Evolutionary conservation across 2,888 invertebrate species (phyloP).

Genomic region (Ceraclea dissimilis): DNA sequence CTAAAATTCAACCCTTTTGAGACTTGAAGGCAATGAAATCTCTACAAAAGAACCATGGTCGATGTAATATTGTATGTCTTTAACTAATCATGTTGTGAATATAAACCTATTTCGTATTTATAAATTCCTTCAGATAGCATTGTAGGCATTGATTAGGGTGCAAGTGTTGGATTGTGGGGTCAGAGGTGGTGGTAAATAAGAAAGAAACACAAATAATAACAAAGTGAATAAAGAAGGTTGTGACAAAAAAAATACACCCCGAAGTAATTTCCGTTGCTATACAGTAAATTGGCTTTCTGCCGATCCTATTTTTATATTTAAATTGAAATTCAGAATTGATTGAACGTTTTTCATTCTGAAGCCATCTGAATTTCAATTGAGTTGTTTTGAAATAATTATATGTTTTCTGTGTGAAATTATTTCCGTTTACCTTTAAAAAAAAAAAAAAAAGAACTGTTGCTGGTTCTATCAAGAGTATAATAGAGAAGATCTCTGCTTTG

Average conservation of each 20-base stretch:
- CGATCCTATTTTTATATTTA: constrained; percentile 33
- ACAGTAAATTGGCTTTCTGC: constrained; percentile 45
- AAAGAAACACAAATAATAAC: constrained; percentile 18
- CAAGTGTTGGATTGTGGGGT: constrained; percentile 4
- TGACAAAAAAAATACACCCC: constrained; percentile 38
- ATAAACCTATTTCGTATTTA: no score
- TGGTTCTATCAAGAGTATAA: no score
- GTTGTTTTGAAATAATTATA: constrained; percentile 4
- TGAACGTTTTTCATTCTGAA: constrained; percentile 45
- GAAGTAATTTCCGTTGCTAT: constrained; percentile 52
- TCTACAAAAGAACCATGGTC: no score
- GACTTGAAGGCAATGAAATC: no score
- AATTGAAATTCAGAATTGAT: constrained; percentile 54
- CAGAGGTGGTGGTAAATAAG: constrained; percentile 18
- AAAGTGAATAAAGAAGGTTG: constrained; percentile 6
- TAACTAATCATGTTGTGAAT: no score
- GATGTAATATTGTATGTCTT: no score
- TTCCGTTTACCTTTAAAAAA: neutral
- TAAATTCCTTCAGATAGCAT: no score
- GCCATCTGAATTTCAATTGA: neutral
- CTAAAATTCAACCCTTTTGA: no score
- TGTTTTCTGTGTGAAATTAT: neutral
- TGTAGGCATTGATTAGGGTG: constrained; percentile 4
- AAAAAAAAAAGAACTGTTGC: no score
- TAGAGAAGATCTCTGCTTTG: no score